Base-by-base conservation (phyloP, 2,797 vertebrate species). In the Tympanoctomys barrerae region DNA sequence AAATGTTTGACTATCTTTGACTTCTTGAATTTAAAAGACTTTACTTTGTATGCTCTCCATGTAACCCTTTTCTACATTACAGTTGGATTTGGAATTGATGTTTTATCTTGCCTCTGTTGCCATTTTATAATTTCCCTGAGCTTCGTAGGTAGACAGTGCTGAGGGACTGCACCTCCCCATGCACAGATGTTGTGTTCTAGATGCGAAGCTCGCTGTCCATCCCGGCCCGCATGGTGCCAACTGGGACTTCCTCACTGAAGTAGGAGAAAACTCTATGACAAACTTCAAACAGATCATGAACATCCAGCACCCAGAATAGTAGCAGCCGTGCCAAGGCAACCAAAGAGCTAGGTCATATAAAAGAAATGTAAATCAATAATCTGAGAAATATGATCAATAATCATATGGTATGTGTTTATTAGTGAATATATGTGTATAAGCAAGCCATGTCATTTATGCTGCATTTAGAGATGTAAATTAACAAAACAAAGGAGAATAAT, bases 221-320 rank as follows among this genome's bases (percentile, higher is more conserved):
- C 62, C 87, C 24, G 13, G 26, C 16, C 64, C 36, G 52, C 61
- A 87, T 26, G 24, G 12, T 49, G 90, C 64, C 85, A 73, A 78
- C 0, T 49, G 5, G 62, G 61, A 71, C 59, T 66, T 75, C 87
- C 70, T 33, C 61, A 66, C 0, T 36, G 1, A 91, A 49, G 12
- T 62, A 57, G 5, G 49, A 61, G 42, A 36, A 18, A 88, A 18
- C 57, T 57, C 28, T 90, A 9, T 73, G 81, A 36, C 5, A 54
- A 79, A 73, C 90, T 94, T 77, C 78, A 88, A 49, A 11, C 10
- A 88, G 3, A 68, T 88, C 12, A 16, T 90, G 59, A 90, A 36
- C 16, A 83, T 42, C 42, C 19, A 89, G 33, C n/a, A 68, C 22
- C 13, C 52, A 49, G 59, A 78, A 80, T 39, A 5, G 33, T 66